Base-by-base conservation (phyloP, 2,888 invertebrate species). In the Scaptomyza caliginosa region DNA sequence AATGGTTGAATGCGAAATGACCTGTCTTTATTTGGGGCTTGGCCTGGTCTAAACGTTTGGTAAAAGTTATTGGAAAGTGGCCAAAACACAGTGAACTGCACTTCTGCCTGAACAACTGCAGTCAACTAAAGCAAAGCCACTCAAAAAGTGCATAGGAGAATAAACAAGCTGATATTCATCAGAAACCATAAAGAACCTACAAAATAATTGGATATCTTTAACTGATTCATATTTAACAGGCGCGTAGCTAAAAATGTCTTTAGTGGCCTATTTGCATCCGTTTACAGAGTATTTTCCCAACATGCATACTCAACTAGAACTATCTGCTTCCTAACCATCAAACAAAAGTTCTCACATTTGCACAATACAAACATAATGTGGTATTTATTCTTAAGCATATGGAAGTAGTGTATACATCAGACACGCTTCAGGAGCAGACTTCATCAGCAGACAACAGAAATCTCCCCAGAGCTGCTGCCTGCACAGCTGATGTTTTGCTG, bases 11-110 rank as follows among this genome's bases (percentile, higher is more conserved):
- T 69, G 65, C 75, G 54, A 74, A 69, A 75, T 73, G 73, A 57
- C 60, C 71, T 70, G 75, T 70, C 65, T 73, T 70, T 60, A 66
- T 75, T 73, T 66, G 50, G 55, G 71, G 75, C 60, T 73, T 75
- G 75, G 62, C 66, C 43, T 45, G 54, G 50, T 36, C 64, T 69
- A 59, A 69, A 64, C 55, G 58, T 26, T 67, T 24, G 52, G 56
- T 51, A 70, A 73, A 56, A 73, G 71, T 50, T 52, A 60, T 60
- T 65, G 70, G 70, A 75, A 75, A 73, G 72, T 65, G 56, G 23
- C 48, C 58, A 49, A 72, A 45, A 36, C n/a, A 30, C 5, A 30
- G 30, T 43, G 39, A 19, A 2, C 26, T 50, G 51, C 57, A 23
- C 34, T 30, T 55, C 34, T 43, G 39, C 48, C 48, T 23, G 60